phyloP scores from a whole-genome alignment of 2,797 vertebrate species.

The Harpagifer antarcticus region DNA sequence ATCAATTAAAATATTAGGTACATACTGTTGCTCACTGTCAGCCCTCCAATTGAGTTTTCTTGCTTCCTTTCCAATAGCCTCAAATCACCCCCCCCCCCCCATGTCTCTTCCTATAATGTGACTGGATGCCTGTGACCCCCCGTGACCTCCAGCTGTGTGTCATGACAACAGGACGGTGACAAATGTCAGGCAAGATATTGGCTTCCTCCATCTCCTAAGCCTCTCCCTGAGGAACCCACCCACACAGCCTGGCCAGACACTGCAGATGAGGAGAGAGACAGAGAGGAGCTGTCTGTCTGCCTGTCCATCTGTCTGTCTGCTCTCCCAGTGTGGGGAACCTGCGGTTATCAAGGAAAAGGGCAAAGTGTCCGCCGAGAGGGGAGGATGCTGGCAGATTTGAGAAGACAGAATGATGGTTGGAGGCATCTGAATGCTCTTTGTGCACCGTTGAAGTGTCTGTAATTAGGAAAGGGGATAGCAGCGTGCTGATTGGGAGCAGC shows the following conservation, averaged over 20 bases:
- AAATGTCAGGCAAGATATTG: slow-evolving; percentile 82
- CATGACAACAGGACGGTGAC: slow-evolving; percentile 77
- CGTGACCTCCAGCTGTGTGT: slow-evolving; percentile 75
- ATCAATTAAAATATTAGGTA: slow-evolving; percentile 2
- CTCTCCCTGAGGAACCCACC: slow-evolving; percentile 66
- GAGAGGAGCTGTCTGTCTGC: slow-evolving; percentile 38
- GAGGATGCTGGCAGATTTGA: slow-evolving; percentile 35
- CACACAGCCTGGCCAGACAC: slow-evolving; percentile 61
- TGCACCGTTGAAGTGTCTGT: slow-evolving; percentile 58
- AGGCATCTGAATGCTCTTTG: slow-evolving; percentile 45
- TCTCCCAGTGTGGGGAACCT: slow-evolving; percentile 36
- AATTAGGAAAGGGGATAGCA: slow-evolving; percentile 63
- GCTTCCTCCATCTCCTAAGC: slow-evolving; percentile 70
- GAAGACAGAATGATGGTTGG: slow-evolving; percentile 31
- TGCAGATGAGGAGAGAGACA: slow-evolving; percentile 27
- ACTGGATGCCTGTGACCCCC: slow-evolving; percentile 70
- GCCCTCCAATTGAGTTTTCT: slow-evolving; percentile 22
- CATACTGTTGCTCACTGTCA: background rate
- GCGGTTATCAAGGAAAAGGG: slow-evolving; percentile 62
- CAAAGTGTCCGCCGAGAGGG: slow-evolving; percentile 45
- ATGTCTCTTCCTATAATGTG: slow-evolving; percentile 66
- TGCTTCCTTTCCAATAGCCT: slow-evolving; percentile 28
- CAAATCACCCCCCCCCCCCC: slow-evolving; percentile 43
- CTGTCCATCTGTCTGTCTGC: slow-evolving; percentile 32
- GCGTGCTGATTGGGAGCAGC: slow-evolving; percentile 65